phyloP scores from a whole-genome alignment of 2,888 invertebrate genomes.

The Pardosa pseudoannulata region DNA sequence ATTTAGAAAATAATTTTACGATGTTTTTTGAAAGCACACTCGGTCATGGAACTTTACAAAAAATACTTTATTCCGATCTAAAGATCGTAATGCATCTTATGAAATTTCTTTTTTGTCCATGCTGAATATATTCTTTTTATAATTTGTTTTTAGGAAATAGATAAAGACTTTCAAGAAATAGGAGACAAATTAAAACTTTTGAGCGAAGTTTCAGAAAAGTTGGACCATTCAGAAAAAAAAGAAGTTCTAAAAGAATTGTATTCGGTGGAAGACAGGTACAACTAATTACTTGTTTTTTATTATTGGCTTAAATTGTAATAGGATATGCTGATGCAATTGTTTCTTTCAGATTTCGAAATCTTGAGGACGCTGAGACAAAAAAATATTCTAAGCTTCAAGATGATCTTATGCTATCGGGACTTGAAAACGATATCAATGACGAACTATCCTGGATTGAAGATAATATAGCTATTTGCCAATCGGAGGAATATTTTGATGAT shows the following conservation, averaged over 20 bases:
- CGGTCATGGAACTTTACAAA: too few relatives aligned
- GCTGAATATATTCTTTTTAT: too few relatives aligned
- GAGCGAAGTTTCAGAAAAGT: slow-evolving; percentile 85
- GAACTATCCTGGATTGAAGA: slow-evolving; percentile 92
- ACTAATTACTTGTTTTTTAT: not conserved
- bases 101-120: too few relatives aligned
- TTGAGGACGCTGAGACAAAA: slow-evolving; percentile 93
- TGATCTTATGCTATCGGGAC: slow-evolving; percentile 89
- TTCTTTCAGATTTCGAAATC: slow-evolving; percentile 78
- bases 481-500: slow-evolving; percentile 83
- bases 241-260: not conserved
- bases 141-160: slow-evolving; percentile 82
- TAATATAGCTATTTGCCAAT: slow-evolving; percentile 84
- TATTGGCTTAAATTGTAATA: not conserved
- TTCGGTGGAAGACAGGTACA: not conserved
- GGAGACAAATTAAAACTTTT: slow-evolving; percentile 84
- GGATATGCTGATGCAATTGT: too few relatives aligned
- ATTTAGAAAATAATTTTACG: too few relatives aligned
- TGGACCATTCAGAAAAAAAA: slow-evolving; percentile 79
- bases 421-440: slow-evolving; percentile 93
- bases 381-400: slow-evolving; percentile 94
- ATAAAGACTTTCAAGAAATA: slow-evolving; percentile 89
- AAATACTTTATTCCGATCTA: too few relatives aligned
- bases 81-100: too few relatives aligned
- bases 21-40: too few relatives aligned